A percentile compares a stretch with the other conserved stretches of the same genome.
Conservation (phyloP, 1,140 invertebrate genomes). For the Eriosoma lanigerum region DNA sequence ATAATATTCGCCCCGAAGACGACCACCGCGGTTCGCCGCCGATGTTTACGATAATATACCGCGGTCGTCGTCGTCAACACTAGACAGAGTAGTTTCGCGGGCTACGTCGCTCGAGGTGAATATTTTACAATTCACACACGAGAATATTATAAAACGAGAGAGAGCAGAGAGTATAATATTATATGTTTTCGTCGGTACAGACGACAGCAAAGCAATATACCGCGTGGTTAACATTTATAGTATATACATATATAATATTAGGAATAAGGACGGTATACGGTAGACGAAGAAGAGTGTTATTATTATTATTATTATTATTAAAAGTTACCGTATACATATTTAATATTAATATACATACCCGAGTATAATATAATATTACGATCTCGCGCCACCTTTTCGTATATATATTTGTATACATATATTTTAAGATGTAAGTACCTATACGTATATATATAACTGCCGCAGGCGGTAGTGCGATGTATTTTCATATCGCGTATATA, state of each 20-base stretch:
- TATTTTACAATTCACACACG: background rate
- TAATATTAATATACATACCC: slow-evolving; percentile 1
- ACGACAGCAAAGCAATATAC: too few relatives aligned
- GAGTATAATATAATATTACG: slow-evolving; percentile 36
- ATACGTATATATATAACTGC: background rate
- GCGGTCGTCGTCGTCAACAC: background rate
- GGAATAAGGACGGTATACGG: too few relatives aligned
- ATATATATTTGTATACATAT: background rate
- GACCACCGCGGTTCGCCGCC: background rate
- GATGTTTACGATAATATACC: slow-evolving; percentile 9
- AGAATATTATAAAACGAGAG: background rate
- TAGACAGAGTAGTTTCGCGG: background rate
- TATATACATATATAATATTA: too few relatives aligned
- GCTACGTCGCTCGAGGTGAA: slow-evolving; percentile 5
- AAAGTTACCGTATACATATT: background rate
- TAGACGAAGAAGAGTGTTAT: background rate
- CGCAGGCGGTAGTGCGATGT: slow-evolving; percentile 11
- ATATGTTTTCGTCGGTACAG: background rate
- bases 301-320: slow-evolving; percentile 37
- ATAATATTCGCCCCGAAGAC: background rate
- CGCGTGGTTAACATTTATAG: too few relatives aligned
- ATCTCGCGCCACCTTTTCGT: background rate
- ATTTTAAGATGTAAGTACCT: background rate
- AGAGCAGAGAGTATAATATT: too few relatives aligned
- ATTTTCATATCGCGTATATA: slow-evolving; percentile 13